Conservation (phyloP, 2,113 vertebrate genomes). For the Pholis gunnellus region DNA sequence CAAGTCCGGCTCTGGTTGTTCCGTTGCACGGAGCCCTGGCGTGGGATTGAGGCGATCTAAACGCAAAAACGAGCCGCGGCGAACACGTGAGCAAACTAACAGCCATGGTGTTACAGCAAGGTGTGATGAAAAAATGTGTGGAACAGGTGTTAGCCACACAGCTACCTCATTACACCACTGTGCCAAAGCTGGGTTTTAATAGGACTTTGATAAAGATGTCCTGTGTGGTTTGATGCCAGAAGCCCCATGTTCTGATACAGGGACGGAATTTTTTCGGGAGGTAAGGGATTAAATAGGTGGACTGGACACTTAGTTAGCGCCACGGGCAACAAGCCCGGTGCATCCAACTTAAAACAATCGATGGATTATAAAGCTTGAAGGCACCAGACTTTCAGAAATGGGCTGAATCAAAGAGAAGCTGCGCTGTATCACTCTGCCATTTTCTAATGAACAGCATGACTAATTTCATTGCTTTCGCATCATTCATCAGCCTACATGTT, state of each 20-base stretch:
- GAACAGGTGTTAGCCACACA: conserved; percentile 39
- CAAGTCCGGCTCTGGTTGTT: neutral
- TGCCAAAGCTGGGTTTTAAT: neutral
- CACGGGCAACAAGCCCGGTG: neutral
- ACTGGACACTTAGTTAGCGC: conserved; percentile 1
- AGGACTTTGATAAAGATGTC: neutral
- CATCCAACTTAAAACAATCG: neutral
- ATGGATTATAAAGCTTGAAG: neutral
- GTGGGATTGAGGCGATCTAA: neutral
- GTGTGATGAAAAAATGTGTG: conserved; percentile 33
- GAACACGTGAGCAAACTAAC: conserved; percentile 4
- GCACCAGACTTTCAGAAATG: neutral
- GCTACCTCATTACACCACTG: conserved; percentile 4
- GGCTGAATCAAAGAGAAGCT: neutral
- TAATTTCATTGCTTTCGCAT: conserved; percentile 34
- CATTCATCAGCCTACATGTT: conserved; percentile 27
- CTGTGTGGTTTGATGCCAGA: conserved; percentile 12
- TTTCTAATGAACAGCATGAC: conserved; percentile 40
- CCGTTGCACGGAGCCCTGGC: neutral
- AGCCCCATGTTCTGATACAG: neutral
- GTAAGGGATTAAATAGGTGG: neutral
- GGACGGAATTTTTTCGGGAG: neutral
- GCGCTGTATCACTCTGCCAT: neutral
- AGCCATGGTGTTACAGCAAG: conserved; percentile 15
- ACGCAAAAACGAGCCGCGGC: neutral